These are phyloP conservation scores for Brachypterus glaber DNA, from an alignment of 2,888 invertebrate genomes.

Conservation along the genomic window DNA sequence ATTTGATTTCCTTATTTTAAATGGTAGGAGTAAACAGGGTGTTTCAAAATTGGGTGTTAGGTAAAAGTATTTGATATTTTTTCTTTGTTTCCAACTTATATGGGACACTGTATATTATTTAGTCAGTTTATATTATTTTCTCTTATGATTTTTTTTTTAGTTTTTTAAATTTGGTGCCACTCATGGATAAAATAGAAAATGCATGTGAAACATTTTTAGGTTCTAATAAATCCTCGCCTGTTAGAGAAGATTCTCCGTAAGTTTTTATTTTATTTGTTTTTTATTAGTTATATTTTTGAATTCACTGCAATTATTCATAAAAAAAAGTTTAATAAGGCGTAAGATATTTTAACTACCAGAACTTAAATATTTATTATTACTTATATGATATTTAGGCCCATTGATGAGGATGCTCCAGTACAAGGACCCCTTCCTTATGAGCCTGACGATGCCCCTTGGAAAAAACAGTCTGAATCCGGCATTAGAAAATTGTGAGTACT, in stretches of 20 bases:
- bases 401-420: slow-evolving; percentile 78
- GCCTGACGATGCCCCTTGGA: slow-evolving; percentile 96
- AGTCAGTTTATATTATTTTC: no score
- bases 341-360: no score
- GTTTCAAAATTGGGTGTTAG: no score
- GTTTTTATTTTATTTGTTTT: slow-evolving; percentile 21
- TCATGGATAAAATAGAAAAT: slow-evolving; percentile 27
- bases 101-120: no score
- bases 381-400: slow-evolving; percentile 33
- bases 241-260: slow-evolving; percentile 17
- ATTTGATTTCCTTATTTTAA: no score
- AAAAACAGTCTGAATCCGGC: slow-evolving; percentile 71
- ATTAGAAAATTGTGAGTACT: slow-evolving; percentile 80
- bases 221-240: slow-evolving; percentile 13
- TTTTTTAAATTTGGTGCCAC: slow-evolving; percentile 24
- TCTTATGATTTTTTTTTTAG: slow-evolving; percentile 21
- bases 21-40: no score
- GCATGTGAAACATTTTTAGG: slow-evolving; percentile 25
- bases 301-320: no score
- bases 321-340: no score
- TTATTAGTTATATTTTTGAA: no score
- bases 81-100: no score
- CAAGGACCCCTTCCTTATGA: slow-evolving; percentile 95
- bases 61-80: no score
- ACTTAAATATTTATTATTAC: slow-evolving; percentile 4